Evolutionary conservation across 64 coral and sea anemone species (phyloP), one percentile per base, ranked within the genome.

Genomic region (Montipora efflorescens): DNA sequence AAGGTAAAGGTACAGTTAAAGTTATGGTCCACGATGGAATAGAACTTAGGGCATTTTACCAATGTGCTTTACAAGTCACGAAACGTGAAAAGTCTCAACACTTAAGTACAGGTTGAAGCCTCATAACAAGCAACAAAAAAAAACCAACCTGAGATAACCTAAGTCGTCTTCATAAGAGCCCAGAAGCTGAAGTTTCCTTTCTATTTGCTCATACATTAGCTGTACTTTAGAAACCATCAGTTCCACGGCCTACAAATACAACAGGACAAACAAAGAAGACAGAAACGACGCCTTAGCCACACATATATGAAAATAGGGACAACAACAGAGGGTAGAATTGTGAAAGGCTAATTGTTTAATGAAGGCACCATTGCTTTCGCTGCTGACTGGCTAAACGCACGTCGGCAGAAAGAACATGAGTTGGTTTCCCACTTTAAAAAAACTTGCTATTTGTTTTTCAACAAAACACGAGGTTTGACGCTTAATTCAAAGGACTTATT

Each of bases 161-260:
- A 97, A 74, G 46, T 97, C 95, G 8, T 87, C 85, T 25, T 97
- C 95, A 58, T 97, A 97, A 61, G 83, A 90, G 20, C 83, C 90
- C 5, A 97, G 84, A 51, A 97, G 76, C 69, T 94, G 91, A 52
- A 92, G 69, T 81, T 97, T 94, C 21, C 92, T 77, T 28, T 81
- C 93, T 15, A 97, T 80, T 84, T 93, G 87, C 23, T 97, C 95
- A n/a, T 94, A 73, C 71, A 97, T 74, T 47, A 80, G 92, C 50
- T 92, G 87, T 2, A 97, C 78, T 79, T 79, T 88, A 46, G 89
- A 83, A 58, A 89, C 67, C 77, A 97, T 52, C 23, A 94, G 18
- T 47, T 95, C 95, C 79, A 84, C 70, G 14, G 95, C 89, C 95
- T 97, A 58, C 49, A 36, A 81, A 15, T 4, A 1, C 47, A 87